Evolutionary conservation across 1,140 invertebrate species (phyloP).

Genomic region (Drosophila arizonae): DNA sequence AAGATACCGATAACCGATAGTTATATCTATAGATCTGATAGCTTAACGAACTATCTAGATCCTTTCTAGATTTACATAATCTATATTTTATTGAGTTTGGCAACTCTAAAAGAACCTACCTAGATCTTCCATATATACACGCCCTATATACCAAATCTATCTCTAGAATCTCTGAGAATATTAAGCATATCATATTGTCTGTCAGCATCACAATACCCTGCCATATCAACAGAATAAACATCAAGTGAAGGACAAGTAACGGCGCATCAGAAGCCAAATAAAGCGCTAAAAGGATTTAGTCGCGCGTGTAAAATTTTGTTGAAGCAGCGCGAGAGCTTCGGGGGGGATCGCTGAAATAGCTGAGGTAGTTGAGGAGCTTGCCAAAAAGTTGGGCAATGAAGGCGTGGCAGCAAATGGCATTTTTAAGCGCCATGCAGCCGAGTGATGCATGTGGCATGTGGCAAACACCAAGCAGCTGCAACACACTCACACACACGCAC

Average conservation of each 20-base stretch:
- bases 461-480: constrained; percentile 1
- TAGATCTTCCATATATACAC: too few species aligned
- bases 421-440: constrained; percentile 4
- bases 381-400: too few species aligned
- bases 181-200: background rate
- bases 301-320: constrained; percentile 20
- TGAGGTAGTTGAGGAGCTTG: background rate
- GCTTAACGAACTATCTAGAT: too few species aligned
- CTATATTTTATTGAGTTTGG: too few species aligned
- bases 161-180: too few species aligned
- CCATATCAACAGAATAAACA: constrained; percentile 34
- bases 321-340: background rate
- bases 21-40: too few species aligned
- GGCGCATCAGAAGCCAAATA: constrained; percentile 67
- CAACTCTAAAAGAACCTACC: too few species aligned
- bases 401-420: background rate
- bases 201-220: background rate
- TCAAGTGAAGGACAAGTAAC: constrained; percentile 26
- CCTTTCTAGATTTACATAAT: too few species aligned
- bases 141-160: too few species aligned
- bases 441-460: background rate
- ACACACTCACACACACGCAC: background rate
- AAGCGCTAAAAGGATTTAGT: constrained; percentile 78
- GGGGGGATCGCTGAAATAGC: background rate
- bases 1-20: too few species aligned